These are phyloP conservation scores for Serripes groenlandicus DNA, from an alignment of 2,888 invertebrate species.

Conservation along the genomic window DNA sequence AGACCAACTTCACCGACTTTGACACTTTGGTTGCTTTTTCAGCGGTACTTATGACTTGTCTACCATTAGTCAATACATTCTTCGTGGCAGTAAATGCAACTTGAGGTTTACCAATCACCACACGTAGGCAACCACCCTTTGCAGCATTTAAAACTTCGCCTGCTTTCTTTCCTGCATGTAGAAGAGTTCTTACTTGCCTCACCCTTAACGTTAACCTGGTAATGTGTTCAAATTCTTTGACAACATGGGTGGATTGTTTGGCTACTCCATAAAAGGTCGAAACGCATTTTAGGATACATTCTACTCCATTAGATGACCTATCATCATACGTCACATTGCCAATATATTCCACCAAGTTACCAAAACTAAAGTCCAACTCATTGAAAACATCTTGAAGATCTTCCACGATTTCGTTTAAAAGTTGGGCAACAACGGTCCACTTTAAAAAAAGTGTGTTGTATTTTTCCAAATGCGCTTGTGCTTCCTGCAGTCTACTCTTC, in stretches of 20 bases:
- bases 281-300: constrained; percentile 3
- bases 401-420: neutral
- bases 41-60: neutral
- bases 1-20: neutral
- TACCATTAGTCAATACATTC: neutral
- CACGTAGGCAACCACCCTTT: neutral
- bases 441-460: neutral
- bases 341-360: neutral
- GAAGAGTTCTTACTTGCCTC: neutral
- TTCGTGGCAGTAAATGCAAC: neutral
- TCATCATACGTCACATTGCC: neutral
- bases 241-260: constrained; percentile 7
- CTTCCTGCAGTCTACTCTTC: neutral
- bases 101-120: neutral
- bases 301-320: neutral
- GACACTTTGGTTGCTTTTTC: neutral
- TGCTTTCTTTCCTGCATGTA: neutral
- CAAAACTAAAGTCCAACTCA: constrained; percentile 1
- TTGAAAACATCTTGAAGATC: neutral
- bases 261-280: constrained; percentile 8
- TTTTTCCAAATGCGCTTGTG: too few relatives aligned
- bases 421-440: neutral
- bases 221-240: neutral
- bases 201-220: neutral
- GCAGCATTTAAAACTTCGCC: neutral